Evolutionary conservation across 2,113 vertebrate genomes (phyloP), one percentile per base, ranked within the genome.

Genomic region (Sardina pilchardus): DNA sequence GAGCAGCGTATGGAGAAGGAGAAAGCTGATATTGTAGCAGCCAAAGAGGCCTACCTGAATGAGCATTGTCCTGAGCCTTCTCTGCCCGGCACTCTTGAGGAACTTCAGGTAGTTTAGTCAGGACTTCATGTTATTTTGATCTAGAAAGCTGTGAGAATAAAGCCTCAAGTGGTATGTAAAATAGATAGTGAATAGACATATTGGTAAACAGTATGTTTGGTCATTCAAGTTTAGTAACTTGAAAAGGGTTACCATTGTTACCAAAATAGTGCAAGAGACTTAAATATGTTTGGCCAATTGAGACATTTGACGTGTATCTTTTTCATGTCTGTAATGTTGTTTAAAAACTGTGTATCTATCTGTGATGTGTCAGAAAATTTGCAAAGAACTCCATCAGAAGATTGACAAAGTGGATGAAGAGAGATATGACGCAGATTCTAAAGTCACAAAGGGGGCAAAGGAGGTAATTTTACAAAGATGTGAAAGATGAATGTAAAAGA

Each of bases 321-420:
- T n/a, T n/a, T n/a, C n/a, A n/a, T n/a, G n/a, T n/a, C n/a, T n/a
- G n/a, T n/a, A n/a, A n/a, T n/a, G n/a, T 19, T 56, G 39, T 2
- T 56, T 21, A 21, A 2, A 2, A 19, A 21, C 16, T 3, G 17
- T 21, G 4, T 19, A 56, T 19, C 50, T 56, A 56, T 12, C 14
- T 48, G 47, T 48, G 14, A 8, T 48, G 47, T 12, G 2, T 36
- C 86, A 99, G 98, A 98, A 99, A 0, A 87, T 96, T 39, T 97
- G 96, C 94, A 98, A 93, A 87, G 96, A 99, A 89, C 88, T 99
- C 75, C 94, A 97, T 16, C 90, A 95, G 26, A 94, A 95, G 93
- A 91, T 98, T 17, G 97, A 99, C 0, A 91, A 90, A 9, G 92
- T 96, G 4, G 98, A 99, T 93, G 98, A 99, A 85, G 97, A 99